These are phyloP conservation scores for Bergia puertoricense DNA, from an alignment of 92 coral and sea anemone species.

Conservation along the genomic window DNA sequence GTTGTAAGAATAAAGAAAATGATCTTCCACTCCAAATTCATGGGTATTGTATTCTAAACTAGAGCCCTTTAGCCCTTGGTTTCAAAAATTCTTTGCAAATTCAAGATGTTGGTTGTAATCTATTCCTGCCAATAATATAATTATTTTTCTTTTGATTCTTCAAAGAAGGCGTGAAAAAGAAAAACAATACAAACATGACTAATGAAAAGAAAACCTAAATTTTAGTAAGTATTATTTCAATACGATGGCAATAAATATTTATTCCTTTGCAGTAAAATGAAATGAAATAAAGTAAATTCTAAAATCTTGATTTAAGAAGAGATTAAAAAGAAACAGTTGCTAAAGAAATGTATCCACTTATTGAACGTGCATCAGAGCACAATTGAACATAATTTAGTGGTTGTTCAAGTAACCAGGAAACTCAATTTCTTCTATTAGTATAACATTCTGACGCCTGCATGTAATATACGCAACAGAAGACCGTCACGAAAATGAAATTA, in stretches of 20 bases:
- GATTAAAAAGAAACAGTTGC: not conserved
- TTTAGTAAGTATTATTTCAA: too few species aligned
- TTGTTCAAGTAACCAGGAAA: constrained; percentile 29
- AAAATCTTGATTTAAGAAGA: not conserved
- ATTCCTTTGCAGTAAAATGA: too few species aligned
- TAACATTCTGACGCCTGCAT: not conserved
- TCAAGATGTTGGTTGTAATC: not conserved
- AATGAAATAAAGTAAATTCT: not conserved
- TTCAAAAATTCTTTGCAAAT: not conserved
- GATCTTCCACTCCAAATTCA: too few species aligned
- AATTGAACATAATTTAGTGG: constrained; percentile 30
- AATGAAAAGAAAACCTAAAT: not conserved
- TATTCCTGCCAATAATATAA: not conserved
- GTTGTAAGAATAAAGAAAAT: too few species aligned
- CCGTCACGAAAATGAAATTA: constrained; percentile 25
- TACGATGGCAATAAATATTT: too few species aligned
- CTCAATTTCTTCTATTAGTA: not conserved
- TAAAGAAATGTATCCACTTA: too few species aligned
- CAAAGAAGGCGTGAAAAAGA: not conserved
- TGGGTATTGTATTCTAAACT: too few species aligned
- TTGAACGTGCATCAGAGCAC: not conserved
- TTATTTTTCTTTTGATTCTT: not conserved
- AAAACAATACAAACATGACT: not conserved
- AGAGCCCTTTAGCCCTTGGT: too few species aligned
- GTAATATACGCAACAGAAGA: not conserved